Base-by-base conservation (phyloP, 2,113 vertebrate genomes). In the Vulpes vulpes region DNA sequence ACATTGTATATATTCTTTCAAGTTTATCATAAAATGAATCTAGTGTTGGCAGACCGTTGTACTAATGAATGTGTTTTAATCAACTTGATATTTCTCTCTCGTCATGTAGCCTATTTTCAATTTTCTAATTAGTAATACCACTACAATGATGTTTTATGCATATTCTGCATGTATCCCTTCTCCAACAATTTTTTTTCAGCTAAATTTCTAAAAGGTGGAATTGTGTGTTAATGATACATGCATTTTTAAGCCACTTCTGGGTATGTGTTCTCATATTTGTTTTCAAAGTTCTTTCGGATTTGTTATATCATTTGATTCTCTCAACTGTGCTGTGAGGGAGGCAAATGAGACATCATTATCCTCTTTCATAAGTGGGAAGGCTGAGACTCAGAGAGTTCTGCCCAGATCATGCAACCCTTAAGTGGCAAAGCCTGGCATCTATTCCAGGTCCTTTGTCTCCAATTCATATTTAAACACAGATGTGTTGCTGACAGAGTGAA, bases 401-500 rank as follows among this genome's bases (percentile, higher is more conserved):
- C n/a, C 30, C 57, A 57, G 85, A 80, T 85, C 88, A 7, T 7
- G 55, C 20, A 62, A 73, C 10, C 32, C 55, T 76, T 89, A 60
- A 49, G 60, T 38, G 60, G 53, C 49, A 89, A 94, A 76, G 49
- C 16, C 79, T 89, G 59, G 16, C 32, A 64, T 86, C 51, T 82
- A 23, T 23, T 89, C 73, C 38, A 59, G 51, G 69, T 69, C 49
- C 15, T 90, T 90, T 55, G n/a, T 96, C 60, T 80, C 51, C 69
- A 82, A 57, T 65, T 97, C 74, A 43, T 94, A 22, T 74, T 85
- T 92, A 90, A 80, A 95, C 27, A 87, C 88, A 97, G 59, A 84
- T 49, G 25, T 96, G 67, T 55, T 79, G 9, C 35, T 92, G 59
- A 79, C 23, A 62, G 43, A 83, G 25, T 76, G 51, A 92, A 88